Conservation (phyloP, 2,888 invertebrate species). For the Choreutis nemorana region DNA sequence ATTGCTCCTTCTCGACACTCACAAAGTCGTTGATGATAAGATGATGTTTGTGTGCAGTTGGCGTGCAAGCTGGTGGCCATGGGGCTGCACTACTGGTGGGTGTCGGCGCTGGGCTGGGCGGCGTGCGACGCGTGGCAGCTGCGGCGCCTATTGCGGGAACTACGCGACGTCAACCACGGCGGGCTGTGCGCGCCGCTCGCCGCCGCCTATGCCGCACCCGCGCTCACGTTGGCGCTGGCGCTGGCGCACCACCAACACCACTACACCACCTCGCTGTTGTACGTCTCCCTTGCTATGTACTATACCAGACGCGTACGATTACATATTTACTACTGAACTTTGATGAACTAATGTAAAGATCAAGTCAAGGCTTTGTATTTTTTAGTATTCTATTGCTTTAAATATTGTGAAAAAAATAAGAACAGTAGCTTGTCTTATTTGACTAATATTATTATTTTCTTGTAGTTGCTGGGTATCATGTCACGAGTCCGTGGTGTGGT, state of each 20-base stretch:
- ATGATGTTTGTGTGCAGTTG: constrained; percentile 61
- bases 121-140: constrained; percentile 92
- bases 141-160: constrained; percentile 92
- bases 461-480: constrained; percentile 93
- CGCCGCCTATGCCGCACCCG: constrained; percentile 91
- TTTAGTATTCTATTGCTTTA: no score
- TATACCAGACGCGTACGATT: constrained; percentile 22
- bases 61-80: constrained; percentile 91
- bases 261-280: constrained; percentile 95
- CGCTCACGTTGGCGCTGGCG: constrained; percentile 88
- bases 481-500: constrained; percentile 94
- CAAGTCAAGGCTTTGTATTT: no score
- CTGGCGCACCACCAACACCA: constrained; percentile 94
- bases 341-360: no score
- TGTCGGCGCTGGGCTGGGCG: constrained; percentile 90
- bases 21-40: no score
- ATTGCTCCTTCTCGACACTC: no score
- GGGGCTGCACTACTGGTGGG: constrained; percentile 91
- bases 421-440: no score
- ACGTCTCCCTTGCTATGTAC: constrained; percentile 43
- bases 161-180: constrained; percentile 95
- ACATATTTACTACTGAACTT: no score
- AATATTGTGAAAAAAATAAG: no score
- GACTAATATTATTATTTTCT: no score
- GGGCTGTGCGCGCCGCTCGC: constrained; percentile 93